A percentile compares a stretch with the other conserved stretches of the same genome.
phyloP scores from a whole-genome alignment of 2,888 invertebrate genomes.

The Limnephilus marmoratus region DNA sequence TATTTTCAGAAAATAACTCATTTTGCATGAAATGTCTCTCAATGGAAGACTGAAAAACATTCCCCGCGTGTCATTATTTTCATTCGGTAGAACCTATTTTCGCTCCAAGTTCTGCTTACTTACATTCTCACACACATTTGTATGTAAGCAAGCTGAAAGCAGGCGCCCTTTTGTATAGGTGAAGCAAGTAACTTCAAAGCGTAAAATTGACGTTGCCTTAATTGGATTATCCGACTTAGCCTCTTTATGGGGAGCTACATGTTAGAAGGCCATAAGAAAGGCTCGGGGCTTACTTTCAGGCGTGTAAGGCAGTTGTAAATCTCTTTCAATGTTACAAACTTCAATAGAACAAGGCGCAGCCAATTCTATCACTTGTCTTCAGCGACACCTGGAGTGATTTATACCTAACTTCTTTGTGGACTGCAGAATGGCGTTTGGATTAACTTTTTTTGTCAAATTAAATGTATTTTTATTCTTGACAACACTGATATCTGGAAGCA shows the following conservation, averaged over 20 bases:
- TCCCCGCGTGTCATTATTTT: background rate
- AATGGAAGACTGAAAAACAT: background rate
- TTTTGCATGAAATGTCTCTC: background rate
- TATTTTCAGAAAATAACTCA: background rate
- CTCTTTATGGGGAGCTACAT: slow-evolving; percentile 11
- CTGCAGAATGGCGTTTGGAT: background rate
- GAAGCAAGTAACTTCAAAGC: slow-evolving; percentile 44
- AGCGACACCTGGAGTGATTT: slow-evolving; percentile 20
- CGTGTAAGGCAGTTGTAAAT: slow-evolving; percentile 3
- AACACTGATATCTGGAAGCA: background rate
- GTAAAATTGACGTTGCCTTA: slow-evolving; percentile 45
- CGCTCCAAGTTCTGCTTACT: background rate
- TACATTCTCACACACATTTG: background rate
- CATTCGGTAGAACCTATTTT: background rate
- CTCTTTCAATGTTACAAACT: slow-evolving; percentile 21
- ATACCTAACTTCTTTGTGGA: background rate
- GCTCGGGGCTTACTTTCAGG: background rate
- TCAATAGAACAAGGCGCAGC: slow-evolving; percentile 20
- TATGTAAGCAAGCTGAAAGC: background rate
- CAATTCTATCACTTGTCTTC: slow-evolving; percentile 35
- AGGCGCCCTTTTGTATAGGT: background rate
- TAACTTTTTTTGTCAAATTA: background rate
- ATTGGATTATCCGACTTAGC: slow-evolving; percentile 45
- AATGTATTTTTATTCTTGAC: background rate
- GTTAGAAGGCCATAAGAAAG: background rate